These are phyloP conservation scores for Penaeus chinensis DNA, from an alignment of 1,140 invertebrate genomes.

Conservation along the genomic window DNA sequence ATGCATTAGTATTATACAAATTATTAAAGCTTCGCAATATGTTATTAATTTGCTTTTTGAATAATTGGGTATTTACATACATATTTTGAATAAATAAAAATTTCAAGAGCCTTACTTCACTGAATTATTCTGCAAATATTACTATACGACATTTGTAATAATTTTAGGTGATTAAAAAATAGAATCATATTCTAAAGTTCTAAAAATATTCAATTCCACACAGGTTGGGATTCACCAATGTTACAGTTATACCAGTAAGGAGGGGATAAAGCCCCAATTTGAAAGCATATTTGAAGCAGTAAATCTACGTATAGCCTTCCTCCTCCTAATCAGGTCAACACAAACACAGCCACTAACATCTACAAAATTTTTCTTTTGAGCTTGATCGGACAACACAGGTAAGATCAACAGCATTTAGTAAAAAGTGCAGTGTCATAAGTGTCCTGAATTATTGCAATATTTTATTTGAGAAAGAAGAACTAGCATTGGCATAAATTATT, in stretches of 20 bases:
- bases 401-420: background rate
- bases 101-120: background rate
- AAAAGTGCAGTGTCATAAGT: too few species aligned
- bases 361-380: conserved; percentile 91
- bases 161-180: too few species aligned
- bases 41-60: background rate
- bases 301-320: conserved; percentile 83
- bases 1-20: background rate
- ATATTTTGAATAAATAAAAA: too few species aligned
- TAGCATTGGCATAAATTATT: too few species aligned
- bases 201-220: background rate
- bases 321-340: conserved; percentile 92
- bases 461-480: too few species aligned
- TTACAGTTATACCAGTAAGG: conserved; percentile 78
- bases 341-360: conserved; percentile 87
- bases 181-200: too few species aligned
- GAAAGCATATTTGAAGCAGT: conserved; percentile 81
- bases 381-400: conserved; percentile 82
- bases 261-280: conserved; percentile 72
- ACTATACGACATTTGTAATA: background rate
- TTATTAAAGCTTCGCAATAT: background rate
- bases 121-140: background rate
- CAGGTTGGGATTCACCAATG: conserved; percentile 65
- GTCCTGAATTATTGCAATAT: too few species aligned
- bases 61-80: background rate